A percentile compares a stretch with the other conserved stretches of the same genome.
Conservation (phyloP, 2,888 invertebrate genomes). For the Eupithecia subfuscata region DNA sequence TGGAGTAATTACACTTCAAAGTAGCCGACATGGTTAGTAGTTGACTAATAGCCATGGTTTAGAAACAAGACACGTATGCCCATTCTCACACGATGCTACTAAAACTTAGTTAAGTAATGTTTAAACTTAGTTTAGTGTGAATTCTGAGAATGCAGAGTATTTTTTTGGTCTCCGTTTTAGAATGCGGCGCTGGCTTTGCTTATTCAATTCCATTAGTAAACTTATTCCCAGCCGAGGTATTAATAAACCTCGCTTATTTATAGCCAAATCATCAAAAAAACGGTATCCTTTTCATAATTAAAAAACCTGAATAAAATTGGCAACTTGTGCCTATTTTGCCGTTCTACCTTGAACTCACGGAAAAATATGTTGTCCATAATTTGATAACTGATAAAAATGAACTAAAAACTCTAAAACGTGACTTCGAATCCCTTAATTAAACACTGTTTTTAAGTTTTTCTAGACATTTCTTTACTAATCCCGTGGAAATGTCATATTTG, state of each 20-base stretch:
- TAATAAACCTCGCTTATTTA: neutral
- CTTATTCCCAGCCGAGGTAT: neutral
- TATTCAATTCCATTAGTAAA: neutral
- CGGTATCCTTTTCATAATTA: neutral
- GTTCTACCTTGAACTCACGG: neutral
- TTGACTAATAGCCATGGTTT: slow-evolving; percentile 32
- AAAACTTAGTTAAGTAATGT: slow-evolving; percentile 36
- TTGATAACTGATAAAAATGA: too few species aligned
- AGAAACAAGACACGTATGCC: slow-evolving; percentile 5
- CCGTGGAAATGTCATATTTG: too few species aligned
- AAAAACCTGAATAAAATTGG: too few species aligned
- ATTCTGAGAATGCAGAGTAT: neutral
- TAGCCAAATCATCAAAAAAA: neutral
- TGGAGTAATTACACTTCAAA: slow-evolving; percentile 43
- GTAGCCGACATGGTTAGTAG: slow-evolving; percentile 35
- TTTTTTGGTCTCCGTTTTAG: neutral
- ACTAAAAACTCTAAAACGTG: too few species aligned
- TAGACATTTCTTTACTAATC: too few species aligned
- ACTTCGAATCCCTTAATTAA: too few species aligned
- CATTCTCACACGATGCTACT: slow-evolving; percentile 4
- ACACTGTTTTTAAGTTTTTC: too few species aligned
- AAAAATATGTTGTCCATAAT: too few species aligned
- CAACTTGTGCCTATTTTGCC: too few species aligned
- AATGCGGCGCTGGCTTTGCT: neutral
- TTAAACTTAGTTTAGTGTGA: slow-evolving; percentile 24